Conservation (phyloP, 1,140 invertebrate species). For the Cydia fagiglandana region DNA sequence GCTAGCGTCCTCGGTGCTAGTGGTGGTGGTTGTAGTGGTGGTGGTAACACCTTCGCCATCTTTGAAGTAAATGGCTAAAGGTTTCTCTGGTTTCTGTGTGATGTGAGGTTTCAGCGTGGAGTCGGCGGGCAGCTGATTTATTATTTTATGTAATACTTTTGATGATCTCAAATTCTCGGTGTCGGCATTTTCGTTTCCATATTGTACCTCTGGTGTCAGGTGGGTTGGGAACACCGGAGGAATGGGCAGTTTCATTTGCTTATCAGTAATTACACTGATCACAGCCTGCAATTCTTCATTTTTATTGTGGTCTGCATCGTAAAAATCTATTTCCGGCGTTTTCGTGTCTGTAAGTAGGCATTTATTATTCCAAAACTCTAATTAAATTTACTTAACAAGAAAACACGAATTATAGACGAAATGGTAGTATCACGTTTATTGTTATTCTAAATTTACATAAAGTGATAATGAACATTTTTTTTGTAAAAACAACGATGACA, state of each 20-base stretch:
- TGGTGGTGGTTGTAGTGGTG: constrained; percentile 42
- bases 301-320: constrained; percentile 59
- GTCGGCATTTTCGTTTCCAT: constrained; percentile 73
- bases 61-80: constrained; percentile 66
- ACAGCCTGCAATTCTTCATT: constrained; percentile 53
- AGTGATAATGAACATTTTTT: no score
- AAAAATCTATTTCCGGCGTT: constrained; percentile 73
- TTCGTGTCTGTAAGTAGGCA: constrained; percentile 58
- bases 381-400: not conserved
- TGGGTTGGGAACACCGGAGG: constrained; percentile 73
- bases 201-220: constrained; percentile 74
- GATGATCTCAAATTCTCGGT: constrained; percentile 57
- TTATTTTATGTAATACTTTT: constrained; percentile 55
- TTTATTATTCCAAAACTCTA: not conserved
- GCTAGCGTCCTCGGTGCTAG: not conserved
- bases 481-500: no score
- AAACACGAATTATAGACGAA: not conserved
- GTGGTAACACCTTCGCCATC: constrained; percentile 51
- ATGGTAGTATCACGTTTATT: not conserved
- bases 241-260: constrained; percentile 57
- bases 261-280: constrained; percentile 48
- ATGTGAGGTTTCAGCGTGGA: constrained; percentile 71
- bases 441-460: not conserved
- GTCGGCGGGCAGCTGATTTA: constrained; percentile 48
- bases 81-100: constrained; percentile 72